These are phyloP conservation scores for Epistrophe eligans DNA, from an alignment of 2,888 invertebrate genomes.

Conservation along the genomic window DNA sequence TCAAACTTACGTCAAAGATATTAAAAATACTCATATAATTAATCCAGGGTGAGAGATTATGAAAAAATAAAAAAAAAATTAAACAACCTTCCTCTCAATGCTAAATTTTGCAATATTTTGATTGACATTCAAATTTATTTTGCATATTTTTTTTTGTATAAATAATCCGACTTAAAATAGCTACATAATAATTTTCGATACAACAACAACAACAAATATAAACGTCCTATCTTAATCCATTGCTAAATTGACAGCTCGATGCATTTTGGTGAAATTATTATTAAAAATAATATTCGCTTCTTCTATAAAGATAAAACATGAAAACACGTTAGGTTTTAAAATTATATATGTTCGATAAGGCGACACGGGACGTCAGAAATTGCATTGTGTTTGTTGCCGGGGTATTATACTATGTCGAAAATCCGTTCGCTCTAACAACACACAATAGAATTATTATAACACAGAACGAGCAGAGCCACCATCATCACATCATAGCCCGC, in stretches of 20 bases:
- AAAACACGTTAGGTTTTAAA: conserved; percentile 9
- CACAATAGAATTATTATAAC: conserved; percentile 31
- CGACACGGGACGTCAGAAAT: conserved; percentile 11
- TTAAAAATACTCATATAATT: too few species aligned
- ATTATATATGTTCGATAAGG: conserved; percentile 34
- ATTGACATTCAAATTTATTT: conserved; percentile 31
- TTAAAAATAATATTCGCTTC: background rate
- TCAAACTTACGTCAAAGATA: too few species aligned
- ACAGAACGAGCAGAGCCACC: conserved; percentile 5
- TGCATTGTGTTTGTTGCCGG: conserved; percentile 1
- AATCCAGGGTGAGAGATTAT: too few species aligned
- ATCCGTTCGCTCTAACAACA: conserved; percentile 19
- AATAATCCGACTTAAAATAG: background rate
- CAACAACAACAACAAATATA: background rate
- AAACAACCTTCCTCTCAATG: background rate
- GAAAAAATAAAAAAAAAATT: too few species aligned
- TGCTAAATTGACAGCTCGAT: conserved; percentile 30
- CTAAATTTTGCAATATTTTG: background rate
- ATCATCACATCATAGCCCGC: background rate
- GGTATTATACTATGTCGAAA: conserved; percentile 27
- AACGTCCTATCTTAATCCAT: conserved; percentile 15
- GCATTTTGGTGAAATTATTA: conserved; percentile 27
- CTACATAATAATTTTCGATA: background rate
- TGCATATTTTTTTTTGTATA: background rate
- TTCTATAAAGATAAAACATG: background rate